phyloP scores from a whole-genome alignment of 2,888 invertebrate species.

The Acheta domesticus region DNA sequence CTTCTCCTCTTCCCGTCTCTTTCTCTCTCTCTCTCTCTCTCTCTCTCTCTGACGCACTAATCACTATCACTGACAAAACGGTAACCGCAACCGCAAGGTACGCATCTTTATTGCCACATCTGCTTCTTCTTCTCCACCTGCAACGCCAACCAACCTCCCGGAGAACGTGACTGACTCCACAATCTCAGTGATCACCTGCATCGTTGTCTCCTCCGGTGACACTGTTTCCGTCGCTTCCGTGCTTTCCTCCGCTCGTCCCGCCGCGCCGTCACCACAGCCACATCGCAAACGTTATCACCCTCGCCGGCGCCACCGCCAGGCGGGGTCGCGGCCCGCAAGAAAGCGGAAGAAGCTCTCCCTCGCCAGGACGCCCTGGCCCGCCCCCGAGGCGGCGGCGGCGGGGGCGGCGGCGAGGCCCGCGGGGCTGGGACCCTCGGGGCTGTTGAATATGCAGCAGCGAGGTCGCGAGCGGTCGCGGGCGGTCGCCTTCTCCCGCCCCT shows the following conservation, averaged over 20 bases:
- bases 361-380: neutral
- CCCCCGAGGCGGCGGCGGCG: neutral
- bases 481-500: neutral
- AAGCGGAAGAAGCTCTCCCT: neutral
- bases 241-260: too few relatives aligned
- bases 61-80: conserved; percentile 28
- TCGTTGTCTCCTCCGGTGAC: too few relatives aligned
- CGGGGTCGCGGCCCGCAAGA: neutral
- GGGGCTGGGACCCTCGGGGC: neutral
- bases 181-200: too few relatives aligned
- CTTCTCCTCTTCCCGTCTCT: conserved; percentile 25
- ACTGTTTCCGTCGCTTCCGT: too few relatives aligned
- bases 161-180: too few relatives aligned
- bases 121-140: too few relatives aligned
- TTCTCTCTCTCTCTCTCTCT: conserved; percentile 23
- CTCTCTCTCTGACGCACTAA: conserved; percentile 28
- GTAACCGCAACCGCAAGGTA: too few relatives aligned
- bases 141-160: too few relatives aligned
- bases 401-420: neutral
- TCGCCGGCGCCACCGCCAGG: neutral
- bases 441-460: neutral
- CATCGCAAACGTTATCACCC: too few relatives aligned
- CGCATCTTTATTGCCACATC: too few relatives aligned
- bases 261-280: too few relatives aligned
- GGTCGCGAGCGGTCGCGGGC: neutral